A percentile compares a stretch with the other conserved stretches of the same genome.
These are phyloP conservation scores for Pocillopora meandrina DNA, from an alignment of 92 coral and sea anemone species.

Conservation along the genomic window DNA sequence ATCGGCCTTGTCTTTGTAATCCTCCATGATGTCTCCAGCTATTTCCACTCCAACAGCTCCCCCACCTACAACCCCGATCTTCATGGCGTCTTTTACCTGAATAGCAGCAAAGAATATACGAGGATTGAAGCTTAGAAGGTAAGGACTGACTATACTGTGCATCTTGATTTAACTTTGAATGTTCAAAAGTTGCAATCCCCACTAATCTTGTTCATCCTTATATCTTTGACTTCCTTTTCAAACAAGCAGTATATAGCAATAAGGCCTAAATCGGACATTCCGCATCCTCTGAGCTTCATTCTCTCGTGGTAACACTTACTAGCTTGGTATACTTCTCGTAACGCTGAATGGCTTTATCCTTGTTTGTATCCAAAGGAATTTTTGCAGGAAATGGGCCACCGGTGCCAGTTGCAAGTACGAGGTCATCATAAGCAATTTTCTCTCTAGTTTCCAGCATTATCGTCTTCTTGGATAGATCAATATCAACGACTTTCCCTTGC, in stretches of 20 bases:
- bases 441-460: conserved; percentile 81
- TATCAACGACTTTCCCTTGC: conserved; percentile 76
- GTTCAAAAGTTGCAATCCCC: no score
- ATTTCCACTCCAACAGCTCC: conserved; percentile 99
- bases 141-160: neutral
- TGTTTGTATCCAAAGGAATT: conserved; percentile 76
- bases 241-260: no score
- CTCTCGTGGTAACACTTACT: conserved; percentile 46
- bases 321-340: conserved; percentile 65
- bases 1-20: conserved; percentile 73
- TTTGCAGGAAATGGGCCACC: conserved; percentile 94
- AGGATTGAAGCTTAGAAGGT: neutral
- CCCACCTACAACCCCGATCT: conserved; percentile 89
- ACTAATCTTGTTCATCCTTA: no score
- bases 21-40: conserved; percentile 97
- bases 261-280: no score
- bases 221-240: no score
- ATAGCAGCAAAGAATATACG: neutral
- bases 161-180: no score
- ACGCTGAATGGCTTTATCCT: conserved; percentile 51
- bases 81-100: conserved; percentile 78
- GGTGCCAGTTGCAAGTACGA: conserved; percentile 92
- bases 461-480: conserved; percentile 68
- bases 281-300: no score
- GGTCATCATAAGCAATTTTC: conserved; percentile 74